These are phyloP conservation scores for Ellobium chinense DNA, from an alignment of 2,888 invertebrate species.

Conservation along the genomic window DNA sequence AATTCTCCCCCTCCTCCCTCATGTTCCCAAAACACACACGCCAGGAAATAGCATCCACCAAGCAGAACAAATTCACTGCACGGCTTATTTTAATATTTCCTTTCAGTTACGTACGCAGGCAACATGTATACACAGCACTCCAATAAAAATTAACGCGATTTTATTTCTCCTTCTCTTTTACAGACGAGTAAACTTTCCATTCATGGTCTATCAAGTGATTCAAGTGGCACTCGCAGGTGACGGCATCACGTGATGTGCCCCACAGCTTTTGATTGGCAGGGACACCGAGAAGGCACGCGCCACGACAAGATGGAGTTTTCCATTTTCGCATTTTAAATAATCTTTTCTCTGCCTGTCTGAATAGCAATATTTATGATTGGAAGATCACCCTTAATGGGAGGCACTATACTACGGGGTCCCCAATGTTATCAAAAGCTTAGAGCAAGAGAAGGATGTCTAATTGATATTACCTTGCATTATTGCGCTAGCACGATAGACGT, in stretches of 20 bases:
- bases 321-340: neutral
- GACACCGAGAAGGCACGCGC: constrained; percentile 37
- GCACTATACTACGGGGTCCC: too few species aligned
- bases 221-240: constrained; percentile 37
- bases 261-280: constrained; percentile 34
- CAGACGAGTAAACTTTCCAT: constrained; percentile 30
- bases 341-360: neutral
- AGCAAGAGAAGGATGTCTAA: neutral
- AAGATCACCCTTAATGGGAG: too few species aligned
- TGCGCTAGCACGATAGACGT: too few species aligned
- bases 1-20: too few species aligned
- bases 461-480: too few species aligned
- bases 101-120: too few species aligned
- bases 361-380: constrained; percentile 21
- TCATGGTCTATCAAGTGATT: constrained; percentile 32
- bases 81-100: too few species aligned
- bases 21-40: too few species aligned
- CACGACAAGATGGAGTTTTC: neutral
- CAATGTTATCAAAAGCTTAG: neutral
- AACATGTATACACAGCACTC: too few species aligned
- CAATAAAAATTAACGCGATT: neutral
- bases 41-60: too few species aligned
- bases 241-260: constrained; percentile 34
- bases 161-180: neutral
- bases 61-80: too few species aligned